These are phyloP conservation scores for Microctonus aethiopoides DNA, from an alignment of 2,888 invertebrate species.

Conservation along the genomic window DNA sequence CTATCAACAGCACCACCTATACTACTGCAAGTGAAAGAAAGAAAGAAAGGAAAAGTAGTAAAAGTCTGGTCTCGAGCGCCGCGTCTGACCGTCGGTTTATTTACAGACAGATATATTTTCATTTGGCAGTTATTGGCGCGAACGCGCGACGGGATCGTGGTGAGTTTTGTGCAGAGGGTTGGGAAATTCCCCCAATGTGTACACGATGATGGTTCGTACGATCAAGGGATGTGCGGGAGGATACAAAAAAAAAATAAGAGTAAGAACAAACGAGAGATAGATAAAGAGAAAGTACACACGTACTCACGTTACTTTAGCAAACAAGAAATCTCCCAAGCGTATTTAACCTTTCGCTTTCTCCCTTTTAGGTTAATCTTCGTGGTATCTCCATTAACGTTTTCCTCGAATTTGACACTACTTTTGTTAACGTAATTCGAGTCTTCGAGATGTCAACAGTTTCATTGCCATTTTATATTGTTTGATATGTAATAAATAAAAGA, in stretches of 20 bases:
- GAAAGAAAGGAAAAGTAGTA: conserved; percentile 9
- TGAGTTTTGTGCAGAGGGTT: conserved; percentile 26
- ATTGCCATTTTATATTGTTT: not conserved
- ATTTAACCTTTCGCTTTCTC: conserved; percentile 34
- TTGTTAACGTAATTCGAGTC: conserved; percentile 29
- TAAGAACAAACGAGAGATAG: not conserved
- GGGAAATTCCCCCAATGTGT: conserved; percentile 32
- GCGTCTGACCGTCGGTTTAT: conserved; percentile 51
- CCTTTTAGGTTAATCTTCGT: conserved; percentile 54
- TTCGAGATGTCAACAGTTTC: not conserved
- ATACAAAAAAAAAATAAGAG: not conserved
- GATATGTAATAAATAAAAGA: too few relatives aligned
- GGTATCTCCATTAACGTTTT: conserved; percentile 63
- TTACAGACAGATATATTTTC: conserved; percentile 67
- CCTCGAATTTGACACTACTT: conserved; percentile 60
- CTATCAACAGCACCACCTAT: not conserved
- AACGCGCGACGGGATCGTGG: conserved; percentile 42
- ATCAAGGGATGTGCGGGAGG: not conserved
- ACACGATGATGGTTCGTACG: conserved; percentile 1
- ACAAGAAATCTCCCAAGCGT: conserved; percentile 46
- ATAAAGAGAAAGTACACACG: conserved; percentile 10
- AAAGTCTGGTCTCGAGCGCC: not conserved
- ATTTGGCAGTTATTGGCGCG: conserved; percentile 67
- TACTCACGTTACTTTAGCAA: conserved; percentile 47
- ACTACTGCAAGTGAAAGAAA: not conserved